Base-by-base conservation (phyloP, 2,888 invertebrate species). In the Punctoribates punctum region DNA sequence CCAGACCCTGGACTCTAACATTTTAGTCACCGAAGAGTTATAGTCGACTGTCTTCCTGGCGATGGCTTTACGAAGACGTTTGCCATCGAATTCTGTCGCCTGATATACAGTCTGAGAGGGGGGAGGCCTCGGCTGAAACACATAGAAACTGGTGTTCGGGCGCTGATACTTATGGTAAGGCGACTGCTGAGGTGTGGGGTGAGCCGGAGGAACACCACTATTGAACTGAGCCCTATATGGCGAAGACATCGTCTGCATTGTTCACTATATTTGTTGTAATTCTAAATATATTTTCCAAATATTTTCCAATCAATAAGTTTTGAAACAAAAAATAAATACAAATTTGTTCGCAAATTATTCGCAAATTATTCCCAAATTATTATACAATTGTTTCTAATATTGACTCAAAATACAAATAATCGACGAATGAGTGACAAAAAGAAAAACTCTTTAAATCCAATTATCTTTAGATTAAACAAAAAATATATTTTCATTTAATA, bases 11-110 rank as follows among this genome's bases (percentile, higher is more conserved):
- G 92, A 92, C 88, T 97, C 94, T 82, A 98, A 85, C 82, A 92
- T 92, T 84, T 92, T 92, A 78, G 96, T 92, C 82, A 97, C 91
- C 51, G 97, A 90, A 25, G 96, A 91, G 87, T 97, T 97, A 85
- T 97, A 97, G 86, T 98, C 98, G 75, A 98, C 96, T 46, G 97
- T 98, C 87, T 96, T 96, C 81, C 97, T 88, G 90, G 96, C 95
- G 79, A 96, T 94, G 81, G 96, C 94, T 86, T 97, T 97, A 82
- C 97, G 87, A 81, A 96, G 88, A 80, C 96, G 89, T 86, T 97
- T 96, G 77, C 96, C 97, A 87, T 97, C 96, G 83, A 95, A 96
- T 85, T 95, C 95, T 17, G 83, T 80, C 17, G 78, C 75, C 38
- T 80, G 80, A 75, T 70, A 72, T 46, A 25, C 20, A 29, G 75